Evolutionary conservation across 2,888 invertebrate species (phyloP), one percentile per base, ranked within the genome.

Genomic region (Phaonia tiefii): DNA sequence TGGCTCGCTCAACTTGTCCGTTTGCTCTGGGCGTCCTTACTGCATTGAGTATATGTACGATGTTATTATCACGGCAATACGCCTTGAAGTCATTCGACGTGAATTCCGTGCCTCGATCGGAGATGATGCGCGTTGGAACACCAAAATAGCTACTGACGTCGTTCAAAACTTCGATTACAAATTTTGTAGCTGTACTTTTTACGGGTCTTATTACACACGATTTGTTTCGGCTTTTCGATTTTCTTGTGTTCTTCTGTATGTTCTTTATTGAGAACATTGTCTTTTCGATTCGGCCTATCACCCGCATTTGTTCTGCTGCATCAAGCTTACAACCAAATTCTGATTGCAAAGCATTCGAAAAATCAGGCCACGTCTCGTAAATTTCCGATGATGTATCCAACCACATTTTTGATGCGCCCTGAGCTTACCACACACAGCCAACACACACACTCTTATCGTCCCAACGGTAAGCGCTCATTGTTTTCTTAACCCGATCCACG

Each of bases 41-140:
- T 0, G 85, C 84, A 67, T 83, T 84, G 49, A 84, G 69, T 0
- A 86, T 73, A 56, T 86, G 86, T 51, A 83, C 67, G 5, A 87
- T 84, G 5, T 79, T 71, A 31, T 84, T 72, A 2, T 76, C 54
- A 1, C 63, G 37, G 58, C 83, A 84, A 71, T 83, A 85, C 11
- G 51, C 54, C 46, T 82, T 60, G n/a, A 42, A 42, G 2, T 42
- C 42, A 2, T 42, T 42, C 13, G 42, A 42, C 42, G 42, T 42
- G 10, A 42, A 42, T 10, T 10, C 42, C 2, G 42, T 42, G 10
- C 42, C 42, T 42, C 37, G 37, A n/a, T 42, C 42, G 3, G 42
- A 5, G 10, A 42, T 42, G 2, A 42, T 42, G 10, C 42, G 42
- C n/a, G 10, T 11, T 42, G 42, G 42, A 42, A 42, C 42, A 42